phyloP scores from a whole-genome alignment of 2,888 invertebrate species.

The Hypomecis punctinalis region DNA sequence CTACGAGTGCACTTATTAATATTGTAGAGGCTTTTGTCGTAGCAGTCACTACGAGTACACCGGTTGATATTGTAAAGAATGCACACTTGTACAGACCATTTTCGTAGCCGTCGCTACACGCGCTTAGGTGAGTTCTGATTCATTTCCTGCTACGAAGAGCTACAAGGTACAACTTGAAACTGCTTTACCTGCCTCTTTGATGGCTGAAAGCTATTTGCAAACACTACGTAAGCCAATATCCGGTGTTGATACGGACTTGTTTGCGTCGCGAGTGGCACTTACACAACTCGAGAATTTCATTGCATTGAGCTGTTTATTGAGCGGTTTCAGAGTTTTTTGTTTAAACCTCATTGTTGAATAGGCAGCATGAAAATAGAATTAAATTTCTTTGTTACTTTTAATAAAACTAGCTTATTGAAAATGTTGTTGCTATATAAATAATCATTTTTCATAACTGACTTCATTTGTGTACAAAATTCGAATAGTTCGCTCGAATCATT shows the following conservation, averaged over 20 bases:
- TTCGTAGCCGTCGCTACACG: neutral
- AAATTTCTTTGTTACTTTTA: too few species aligned
- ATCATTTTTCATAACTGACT: too few species aligned
- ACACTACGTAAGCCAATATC: conserved; percentile 13
- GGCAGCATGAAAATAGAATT: too few species aligned
- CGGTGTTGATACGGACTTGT: conserved; percentile 11
- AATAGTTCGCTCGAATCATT: too few species aligned
- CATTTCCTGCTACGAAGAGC: conserved; percentile 14
- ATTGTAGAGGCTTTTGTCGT: neutral
- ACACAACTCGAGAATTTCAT: neutral
- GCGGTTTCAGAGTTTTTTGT: neutral
- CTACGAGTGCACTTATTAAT: too few species aligned
- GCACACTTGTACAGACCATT: neutral
- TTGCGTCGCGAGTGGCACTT: conserved; percentile 6
- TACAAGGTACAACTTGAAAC: conserved; percentile 18
- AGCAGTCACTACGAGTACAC: neutral
- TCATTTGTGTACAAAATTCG: too few species aligned
- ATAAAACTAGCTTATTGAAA: too few species aligned
- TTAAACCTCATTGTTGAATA: neutral
- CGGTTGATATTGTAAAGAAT: too few species aligned
- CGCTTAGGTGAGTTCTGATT: conserved; percentile 3
- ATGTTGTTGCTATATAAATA: too few species aligned
- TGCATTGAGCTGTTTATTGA: neutral
- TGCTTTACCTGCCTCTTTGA: conserved; percentile 10
- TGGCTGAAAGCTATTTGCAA: conserved; percentile 16